phyloP scores from a whole-genome alignment of 1,140 invertebrate genomes.

The Drosophila varians region DNA sequence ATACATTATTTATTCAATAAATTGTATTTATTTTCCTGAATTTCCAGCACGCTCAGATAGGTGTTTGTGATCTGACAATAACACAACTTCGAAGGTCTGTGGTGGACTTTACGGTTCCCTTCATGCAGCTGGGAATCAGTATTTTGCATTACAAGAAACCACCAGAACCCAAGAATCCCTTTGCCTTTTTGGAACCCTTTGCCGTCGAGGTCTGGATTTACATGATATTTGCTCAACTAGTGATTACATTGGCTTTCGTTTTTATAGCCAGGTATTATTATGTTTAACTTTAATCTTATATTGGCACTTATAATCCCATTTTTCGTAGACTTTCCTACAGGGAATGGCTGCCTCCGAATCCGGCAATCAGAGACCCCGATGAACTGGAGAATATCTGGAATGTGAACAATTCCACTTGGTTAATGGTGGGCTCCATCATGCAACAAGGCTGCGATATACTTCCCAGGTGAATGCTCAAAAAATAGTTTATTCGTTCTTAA shows the following conservation, averaged over 20 bases:
- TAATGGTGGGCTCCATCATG: conserved; percentile 93
- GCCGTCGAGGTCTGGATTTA: conserved; percentile 97
- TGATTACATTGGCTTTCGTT: conserved; percentile 95
- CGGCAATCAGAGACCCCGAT: conserved; percentile 88
- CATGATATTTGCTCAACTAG: conserved; percentile 96
- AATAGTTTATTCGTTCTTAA: neutral
- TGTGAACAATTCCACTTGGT: conserved; percentile 90
- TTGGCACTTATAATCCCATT: fast-evolving
- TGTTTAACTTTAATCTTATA: fast-evolving
- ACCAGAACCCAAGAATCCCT: conserved; percentile 94
- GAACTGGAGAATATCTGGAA: conserved; percentile 92
- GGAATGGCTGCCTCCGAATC: conserved; percentile 94
- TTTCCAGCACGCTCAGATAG: conserved; percentile 92
- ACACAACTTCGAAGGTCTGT: conserved; percentile 91
- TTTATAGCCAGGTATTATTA: conserved; percentile 92
- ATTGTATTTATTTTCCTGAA: no score
- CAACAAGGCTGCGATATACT: conserved; percentile 91
- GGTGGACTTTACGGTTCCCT: conserved; percentile 95
- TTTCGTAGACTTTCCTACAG: conserved; percentile 89
- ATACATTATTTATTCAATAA: neutral
- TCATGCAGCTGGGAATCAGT: conserved; percentile 94
- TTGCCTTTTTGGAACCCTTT: conserved; percentile 95
- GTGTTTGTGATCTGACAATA: conserved; percentile 94
- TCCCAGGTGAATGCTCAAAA: conserved; percentile 86
- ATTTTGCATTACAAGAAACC: conserved; percentile 94